Conservation (phyloP, 2,113 vertebrate species). For the Ramphastos sulfuratus region DNA sequence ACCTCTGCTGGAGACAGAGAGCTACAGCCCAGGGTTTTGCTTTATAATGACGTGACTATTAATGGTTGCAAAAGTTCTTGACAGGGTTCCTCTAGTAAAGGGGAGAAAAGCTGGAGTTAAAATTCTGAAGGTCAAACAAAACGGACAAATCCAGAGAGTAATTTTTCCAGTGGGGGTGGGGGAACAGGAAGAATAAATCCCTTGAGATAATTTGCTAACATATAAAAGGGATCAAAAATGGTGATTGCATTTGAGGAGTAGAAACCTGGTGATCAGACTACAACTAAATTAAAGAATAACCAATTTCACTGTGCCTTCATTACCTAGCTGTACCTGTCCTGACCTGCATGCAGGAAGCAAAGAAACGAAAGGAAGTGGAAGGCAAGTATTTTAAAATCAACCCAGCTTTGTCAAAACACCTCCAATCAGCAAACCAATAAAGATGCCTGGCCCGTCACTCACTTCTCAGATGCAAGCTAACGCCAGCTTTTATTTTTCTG, state of each 20-base stretch:
- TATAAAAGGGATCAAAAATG: not conserved
- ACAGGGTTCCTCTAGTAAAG: not conserved
- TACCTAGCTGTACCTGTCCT: not conserved
- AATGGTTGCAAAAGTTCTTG: constrained; percentile 4
- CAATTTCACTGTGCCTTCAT: not conserved
- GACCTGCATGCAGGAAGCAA: not conserved
- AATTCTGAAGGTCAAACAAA: constrained; percentile 10
- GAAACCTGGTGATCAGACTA: not conserved
- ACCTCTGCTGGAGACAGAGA: not conserved
- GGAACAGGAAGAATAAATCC: not conserved
- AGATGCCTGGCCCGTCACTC: not conserved
- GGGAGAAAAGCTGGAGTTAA: not conserved
- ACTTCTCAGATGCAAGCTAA: constrained; percentile 7
- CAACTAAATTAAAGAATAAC: not conserved
- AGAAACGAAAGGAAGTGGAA: not conserved
- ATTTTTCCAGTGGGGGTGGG: not conserved
- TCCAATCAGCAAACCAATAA: not conserved
- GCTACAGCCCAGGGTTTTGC: not conserved
- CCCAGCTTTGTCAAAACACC: not conserved
- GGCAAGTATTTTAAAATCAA: constrained; percentile 9
- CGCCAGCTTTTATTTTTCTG: constrained; percentile 50
- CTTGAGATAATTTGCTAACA: not conserved
- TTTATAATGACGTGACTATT: constrained; percentile 9
- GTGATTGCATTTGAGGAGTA: not conserved
- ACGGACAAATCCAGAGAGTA: not conserved